Base-by-base conservation (phyloP, 2,113 vertebrate species). In the Oreochromis aureus region DNA sequence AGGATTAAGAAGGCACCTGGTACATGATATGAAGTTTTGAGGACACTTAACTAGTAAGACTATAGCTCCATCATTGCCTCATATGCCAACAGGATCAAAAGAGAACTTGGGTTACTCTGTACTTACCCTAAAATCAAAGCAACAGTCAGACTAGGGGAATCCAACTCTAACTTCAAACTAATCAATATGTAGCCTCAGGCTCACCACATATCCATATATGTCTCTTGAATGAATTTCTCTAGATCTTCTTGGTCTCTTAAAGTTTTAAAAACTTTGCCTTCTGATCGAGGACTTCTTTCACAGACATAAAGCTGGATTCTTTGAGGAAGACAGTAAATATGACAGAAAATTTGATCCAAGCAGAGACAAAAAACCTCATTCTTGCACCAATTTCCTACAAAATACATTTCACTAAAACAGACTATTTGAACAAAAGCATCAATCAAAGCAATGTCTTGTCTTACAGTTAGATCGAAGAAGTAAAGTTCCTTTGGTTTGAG, bases 51-150 rank as follows among this genome's bases (percentile, higher is more conserved):
- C n/a, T 36, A 66, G 46, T n/a, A 6, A 83, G 69, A 59, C 6
- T 3, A 34, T 6, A 56, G 41, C 8, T 6, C 66, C 1, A 11
- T 61, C 12, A 19, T 18, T n/a, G 30, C 18, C 39, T 71, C 59
- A 63, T 32, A 6, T 1, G 3, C 15, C 30, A 39, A 32, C 19
- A 3, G 1, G 71, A 48, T 76, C 44, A 48, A 76, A 76, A 5
- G 44, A 46, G 36, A 59, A 56, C 51, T 66, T 56, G 11, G 18
- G 34, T 32, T 51, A 59, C 13, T 56, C 22, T 86, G 87, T 51
- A 12, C 4, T 56, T 51, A 19, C 16, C 59, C 30, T 27, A 15
- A 86, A 80, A 87, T 89, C 89, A 90, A 90, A 90, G 84, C 34
- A 32, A 73, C 51, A 9, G n/a, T 78, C 83, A 78, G 61, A 61